Conservation (phyloP, 2,797 vertebrate genomes). For the Carcharodon carcharias region DNA sequence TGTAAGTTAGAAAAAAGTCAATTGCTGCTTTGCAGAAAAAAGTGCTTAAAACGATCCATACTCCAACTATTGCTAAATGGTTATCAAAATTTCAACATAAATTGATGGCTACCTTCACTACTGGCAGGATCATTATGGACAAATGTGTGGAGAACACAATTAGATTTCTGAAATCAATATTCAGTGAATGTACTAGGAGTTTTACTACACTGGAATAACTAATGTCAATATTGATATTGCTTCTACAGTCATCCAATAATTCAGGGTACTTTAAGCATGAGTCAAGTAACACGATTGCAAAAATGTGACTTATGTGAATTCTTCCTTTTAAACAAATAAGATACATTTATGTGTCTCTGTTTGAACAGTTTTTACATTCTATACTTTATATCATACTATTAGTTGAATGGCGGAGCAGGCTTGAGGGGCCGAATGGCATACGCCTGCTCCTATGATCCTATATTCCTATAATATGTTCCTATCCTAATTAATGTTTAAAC, state of each 20-base stretch:
- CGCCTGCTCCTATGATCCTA: no score
- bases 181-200: background rate
- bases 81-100: background rate
- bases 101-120: background rate
- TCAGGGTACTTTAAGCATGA: background rate
- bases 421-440: no score
- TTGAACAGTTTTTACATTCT: background rate
- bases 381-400: background rate
- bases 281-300: background rate
- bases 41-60: background rate
- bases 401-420: no score
- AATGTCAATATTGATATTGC: background rate
- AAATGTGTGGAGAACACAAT: background rate
- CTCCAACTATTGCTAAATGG: background rate
- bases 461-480: no score
- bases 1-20: background rate
- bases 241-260: background rate
- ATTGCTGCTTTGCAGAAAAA: background rate
- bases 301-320: background rate
- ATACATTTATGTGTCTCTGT: background rate
- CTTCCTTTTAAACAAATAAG: background rate
- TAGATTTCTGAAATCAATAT: background rate
- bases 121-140: background rate
- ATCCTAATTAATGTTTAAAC: no score
- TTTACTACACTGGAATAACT: background rate